Percentiles rank a stretch among this genome's conserved stretches.
Evolutionary conservation across 2,888 invertebrate genomes (phyloP).

Genomic region (Pseudoips prasinana): DNA sequence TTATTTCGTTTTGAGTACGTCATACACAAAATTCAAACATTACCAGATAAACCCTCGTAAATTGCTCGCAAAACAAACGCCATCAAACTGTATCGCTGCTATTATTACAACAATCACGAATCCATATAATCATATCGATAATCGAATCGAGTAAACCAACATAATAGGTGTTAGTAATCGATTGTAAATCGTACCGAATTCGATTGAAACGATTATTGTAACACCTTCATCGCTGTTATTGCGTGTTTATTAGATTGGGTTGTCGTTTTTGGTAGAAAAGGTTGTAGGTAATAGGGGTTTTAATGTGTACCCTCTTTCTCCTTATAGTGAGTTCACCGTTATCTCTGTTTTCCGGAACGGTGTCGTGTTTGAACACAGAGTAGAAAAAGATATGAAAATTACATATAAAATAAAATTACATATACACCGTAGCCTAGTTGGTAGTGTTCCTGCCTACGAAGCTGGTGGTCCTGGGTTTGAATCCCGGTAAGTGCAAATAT

Average conservation of each 20-base stretch:
- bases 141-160: conserved; percentile 32
- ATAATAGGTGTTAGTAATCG: conserved; percentile 44
- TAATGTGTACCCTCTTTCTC: conserved; percentile 22
- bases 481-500: too few species aligned
- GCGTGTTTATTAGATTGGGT: conserved; percentile 64
- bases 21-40: conserved; percentile 4
- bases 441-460: too few species aligned
- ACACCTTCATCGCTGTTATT: conserved; percentile 62
- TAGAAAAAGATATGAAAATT: too few species aligned
- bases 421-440: too few species aligned
- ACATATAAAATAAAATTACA: too few species aligned
- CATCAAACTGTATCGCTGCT: conserved; percentile 14
- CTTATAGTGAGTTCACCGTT: conserved; percentile 25
- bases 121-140: conserved; percentile 25
- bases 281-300: conserved; percentile 22
- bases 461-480: too few species aligned
- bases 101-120: conserved; percentile 26
- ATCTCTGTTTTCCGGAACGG: conserved; percentile 24
- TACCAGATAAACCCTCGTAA: conserved; percentile 14
- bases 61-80: conserved; percentile 21
- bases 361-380: too few species aligned
- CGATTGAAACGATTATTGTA: conserved; percentile 59
- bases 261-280: conserved; percentile 32
- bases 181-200: conserved; percentile 55
- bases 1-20: too few species aligned